Percentiles rank a stretch among this genome's conserved stretches.
Evolutionary conservation across 2,797 vertebrate genomes (phyloP).

Genomic region (Lerista edwardsae): DNA sequence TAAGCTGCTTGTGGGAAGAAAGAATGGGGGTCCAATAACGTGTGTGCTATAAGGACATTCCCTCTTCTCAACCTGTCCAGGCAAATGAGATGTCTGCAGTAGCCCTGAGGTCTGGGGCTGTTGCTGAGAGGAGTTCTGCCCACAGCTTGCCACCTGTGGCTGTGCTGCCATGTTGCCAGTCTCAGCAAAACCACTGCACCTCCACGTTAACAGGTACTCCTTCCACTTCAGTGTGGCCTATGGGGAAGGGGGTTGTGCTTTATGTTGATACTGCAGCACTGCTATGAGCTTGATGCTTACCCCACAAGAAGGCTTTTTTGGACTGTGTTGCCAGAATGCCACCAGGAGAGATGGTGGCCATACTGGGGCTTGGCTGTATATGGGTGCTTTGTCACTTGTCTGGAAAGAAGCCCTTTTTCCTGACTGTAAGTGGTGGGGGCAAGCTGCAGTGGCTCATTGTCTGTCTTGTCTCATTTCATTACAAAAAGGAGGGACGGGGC

Average conservation of each 20-base stretch:
- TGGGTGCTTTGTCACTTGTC: background rate
- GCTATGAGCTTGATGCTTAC: background rate
- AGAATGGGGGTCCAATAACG: no score
- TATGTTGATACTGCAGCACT: background rate
- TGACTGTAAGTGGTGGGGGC: background rate
- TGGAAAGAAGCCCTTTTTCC: background rate
- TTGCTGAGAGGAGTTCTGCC: background rate
- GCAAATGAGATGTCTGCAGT: background rate
- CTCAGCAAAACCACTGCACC: background rate
- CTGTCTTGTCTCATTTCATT: background rate
- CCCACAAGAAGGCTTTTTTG: background rate
- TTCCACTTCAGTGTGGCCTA: background rate
- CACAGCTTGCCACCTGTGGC: background rate
- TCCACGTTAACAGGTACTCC: slow-evolving; percentile 12
- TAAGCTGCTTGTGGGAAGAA: no score
- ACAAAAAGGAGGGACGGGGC: background rate
- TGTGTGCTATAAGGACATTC: no score
- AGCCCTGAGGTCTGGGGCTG: background rate
- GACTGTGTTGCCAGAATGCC: background rate
- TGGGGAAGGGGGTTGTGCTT: background rate
- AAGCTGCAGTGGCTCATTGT: background rate
- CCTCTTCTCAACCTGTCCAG: background rate
- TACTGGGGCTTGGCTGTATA: background rate
- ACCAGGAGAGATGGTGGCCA: background rate
- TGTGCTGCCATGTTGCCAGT: background rate